These are phyloP conservation scores for Oscheius sp. DNA, from an alignment of 2,888 invertebrate species.

Conservation along the genomic window DNA sequence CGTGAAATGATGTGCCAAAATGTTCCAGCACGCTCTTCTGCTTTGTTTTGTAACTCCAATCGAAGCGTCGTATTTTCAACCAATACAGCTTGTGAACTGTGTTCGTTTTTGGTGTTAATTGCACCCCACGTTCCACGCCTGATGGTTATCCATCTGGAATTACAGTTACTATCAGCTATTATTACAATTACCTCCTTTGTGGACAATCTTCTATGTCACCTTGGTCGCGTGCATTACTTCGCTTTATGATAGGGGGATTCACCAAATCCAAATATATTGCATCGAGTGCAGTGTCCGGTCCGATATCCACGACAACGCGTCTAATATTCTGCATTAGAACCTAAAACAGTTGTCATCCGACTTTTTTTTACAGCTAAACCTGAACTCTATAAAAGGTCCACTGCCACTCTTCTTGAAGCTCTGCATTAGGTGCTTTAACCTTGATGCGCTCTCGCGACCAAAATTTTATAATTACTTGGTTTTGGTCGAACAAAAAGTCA, in stretches of 20 bases:
- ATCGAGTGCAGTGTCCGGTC: background rate
- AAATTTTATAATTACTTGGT: conserved; percentile 1
- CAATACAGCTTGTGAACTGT: background rate
- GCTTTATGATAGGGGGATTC: conserved; percentile 12
- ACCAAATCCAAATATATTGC: conserved; percentile 5
- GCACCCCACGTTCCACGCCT: background rate
- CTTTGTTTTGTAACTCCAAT: background rate
- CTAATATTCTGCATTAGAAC: conserved; percentile 23
- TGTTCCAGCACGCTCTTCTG: background rate
- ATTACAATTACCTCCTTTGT: conserved; percentile 6
- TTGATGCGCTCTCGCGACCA: background rate
- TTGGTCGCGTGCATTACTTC: background rate
- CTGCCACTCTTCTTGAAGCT: background rate
- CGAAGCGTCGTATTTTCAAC: conserved; percentile 22
- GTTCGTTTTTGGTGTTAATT: too few relatives aligned
- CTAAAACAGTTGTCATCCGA: background rate
- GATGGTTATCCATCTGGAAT: conserved; percentile 3
- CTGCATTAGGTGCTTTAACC: background rate
- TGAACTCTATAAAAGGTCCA: conserved; percentile 19
- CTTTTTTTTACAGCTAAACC: background rate
- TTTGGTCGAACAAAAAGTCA: conserved; percentile 26
- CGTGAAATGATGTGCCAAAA: conserved; percentile 49
- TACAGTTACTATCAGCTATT: background rate
- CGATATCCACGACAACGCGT: background rate
- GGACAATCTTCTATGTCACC: background rate